These are phyloP conservation scores for Octopus bimaculoides DNA, from an alignment of 1,140 invertebrate species.

Conservation along the genomic window DNA sequence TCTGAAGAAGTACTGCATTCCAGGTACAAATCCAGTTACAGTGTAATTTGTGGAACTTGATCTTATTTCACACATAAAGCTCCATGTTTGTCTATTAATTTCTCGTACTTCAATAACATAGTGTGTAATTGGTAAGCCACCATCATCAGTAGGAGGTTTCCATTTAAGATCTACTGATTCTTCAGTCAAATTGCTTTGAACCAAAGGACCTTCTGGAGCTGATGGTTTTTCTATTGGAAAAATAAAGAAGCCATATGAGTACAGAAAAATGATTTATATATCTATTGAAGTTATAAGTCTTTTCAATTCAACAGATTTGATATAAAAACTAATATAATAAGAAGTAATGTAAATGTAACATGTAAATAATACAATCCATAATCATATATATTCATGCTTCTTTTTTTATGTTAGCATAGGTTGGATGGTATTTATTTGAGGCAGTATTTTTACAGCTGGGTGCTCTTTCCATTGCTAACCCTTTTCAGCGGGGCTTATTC, in stretches of 20 bases:
- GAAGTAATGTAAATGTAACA: too few relatives aligned
- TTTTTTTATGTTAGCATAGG: too few relatives aligned
- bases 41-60: constrained; percentile 64
- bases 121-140: constrained; percentile 88
- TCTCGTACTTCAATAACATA: constrained; percentile 85
- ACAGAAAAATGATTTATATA: too few relatives aligned
- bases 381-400: too few relatives aligned
- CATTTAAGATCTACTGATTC: constrained; percentile 91
- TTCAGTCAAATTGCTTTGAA: constrained; percentile 87
- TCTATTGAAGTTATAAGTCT: too few relatives aligned
- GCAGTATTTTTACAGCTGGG: too few relatives aligned
- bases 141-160: constrained; percentile 96
- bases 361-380: too few relatives aligned
- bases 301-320: too few relatives aligned
- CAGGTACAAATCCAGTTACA: constrained; percentile 86
- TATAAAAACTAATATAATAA: too few relatives aligned
- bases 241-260: constrained; percentile 13
- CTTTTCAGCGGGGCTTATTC: too few relatives aligned
- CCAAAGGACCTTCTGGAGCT: constrained; percentile 58
- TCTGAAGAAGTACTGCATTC: constrained; percentile 90
- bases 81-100: constrained; percentile 82
- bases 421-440: too few relatives aligned
- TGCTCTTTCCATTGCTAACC: too few relatives aligned
- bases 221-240: constrained; percentile 35
- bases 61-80: constrained; percentile 48